Evolutionary conservation across 2,797 vertebrate genomes (phyloP).

Genomic region (Pyrocephalus nanus): DNA sequence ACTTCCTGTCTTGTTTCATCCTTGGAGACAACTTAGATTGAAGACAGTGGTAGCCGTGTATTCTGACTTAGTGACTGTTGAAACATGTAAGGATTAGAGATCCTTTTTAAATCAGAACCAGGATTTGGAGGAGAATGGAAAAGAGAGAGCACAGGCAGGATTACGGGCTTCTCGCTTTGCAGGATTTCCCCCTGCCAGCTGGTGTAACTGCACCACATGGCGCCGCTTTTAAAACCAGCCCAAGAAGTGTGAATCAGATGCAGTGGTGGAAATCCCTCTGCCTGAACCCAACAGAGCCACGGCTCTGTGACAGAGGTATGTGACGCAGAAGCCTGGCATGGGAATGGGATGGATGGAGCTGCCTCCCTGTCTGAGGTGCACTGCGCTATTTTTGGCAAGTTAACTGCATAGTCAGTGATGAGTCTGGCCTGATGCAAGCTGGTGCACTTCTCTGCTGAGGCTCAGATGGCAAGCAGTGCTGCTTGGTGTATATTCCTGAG

Average conservation of each 20-base stretch:
- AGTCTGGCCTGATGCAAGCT: not conserved
- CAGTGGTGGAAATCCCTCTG: not conserved
- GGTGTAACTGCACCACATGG: not conserved
- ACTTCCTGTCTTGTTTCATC: not conserved
- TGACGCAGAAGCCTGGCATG: not conserved
- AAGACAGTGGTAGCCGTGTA: not conserved
- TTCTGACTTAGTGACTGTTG: not conserved
- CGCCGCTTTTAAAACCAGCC: not conserved
- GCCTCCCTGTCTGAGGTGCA: not conserved
- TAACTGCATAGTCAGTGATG: not conserved
- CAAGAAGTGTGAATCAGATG: not conserved
- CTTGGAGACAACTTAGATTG: not conserved
- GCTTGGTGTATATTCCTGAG: not conserved
- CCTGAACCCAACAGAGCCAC: fast-evolving
- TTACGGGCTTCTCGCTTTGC: not conserved
- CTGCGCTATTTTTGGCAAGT: not conserved
- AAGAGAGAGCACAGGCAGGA: not conserved
- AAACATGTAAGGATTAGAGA: not conserved
- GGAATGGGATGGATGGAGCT: not conserved
- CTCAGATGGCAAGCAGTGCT: not conserved
- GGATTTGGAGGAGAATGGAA: not conserved
- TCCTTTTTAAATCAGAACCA: not conserved
- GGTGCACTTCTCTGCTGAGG: not conserved
- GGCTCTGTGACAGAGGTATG: not conserved
- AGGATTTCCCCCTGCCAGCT: not conserved